Evolutionary conservation across 2,113 vertebrate species (phyloP), one percentile per base, ranked within the genome.

Genomic region (Mionectes macconnelli): DNA sequence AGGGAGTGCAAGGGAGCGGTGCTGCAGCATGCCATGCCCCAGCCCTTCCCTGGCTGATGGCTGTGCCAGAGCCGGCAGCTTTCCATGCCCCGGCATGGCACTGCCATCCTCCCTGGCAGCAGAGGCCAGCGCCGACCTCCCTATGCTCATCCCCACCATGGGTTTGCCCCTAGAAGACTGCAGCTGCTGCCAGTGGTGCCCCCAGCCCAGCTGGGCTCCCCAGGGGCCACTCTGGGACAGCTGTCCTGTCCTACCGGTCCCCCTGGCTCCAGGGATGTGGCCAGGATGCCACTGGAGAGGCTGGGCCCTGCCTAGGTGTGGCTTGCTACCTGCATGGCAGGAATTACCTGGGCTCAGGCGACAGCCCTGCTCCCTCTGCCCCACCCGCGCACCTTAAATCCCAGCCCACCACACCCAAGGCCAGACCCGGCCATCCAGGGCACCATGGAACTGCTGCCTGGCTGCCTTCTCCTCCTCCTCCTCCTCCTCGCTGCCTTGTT

Each of bases 231-330:
- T 4, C 84, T 0, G 2, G 70, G 5, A 44, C 78, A 62, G 55
- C 63, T 19, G 53, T 21, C 94, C 91, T 0, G 96, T 94, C 93
- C 56, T 93, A 96, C 96, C 90, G 85, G 96, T 97, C 95, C 20
- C 75, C 88, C 95, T 75, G 4, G 94, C 66, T 88, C 5, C 0
- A 66, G 88, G 90, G 95, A 76, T 91, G 88, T 7, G 75, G 85
- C 92, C 4, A 31, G 50, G 90, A 63, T 90, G 92, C 81, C 4
- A 52, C 64, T 4, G 23, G 40, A 11, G 78, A 63, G 62, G 70
- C 63, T 4, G 3, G 30, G 75, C 78, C 82, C 40, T 64, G 79
- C 68, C 79, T 45, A 72, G 96, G 96, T 64, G 92, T 33, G 94
- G 47, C 72, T 93, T 7, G 0, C 55, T 81, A 84, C 73, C 83